A percentile compares a stretch with the other conserved stretches of the same genome.
These are phyloP conservation scores for Aselliscus stoliczkanus DNA, from an alignment of 2,797 vertebrate genomes.

Conservation along the genomic window DNA sequence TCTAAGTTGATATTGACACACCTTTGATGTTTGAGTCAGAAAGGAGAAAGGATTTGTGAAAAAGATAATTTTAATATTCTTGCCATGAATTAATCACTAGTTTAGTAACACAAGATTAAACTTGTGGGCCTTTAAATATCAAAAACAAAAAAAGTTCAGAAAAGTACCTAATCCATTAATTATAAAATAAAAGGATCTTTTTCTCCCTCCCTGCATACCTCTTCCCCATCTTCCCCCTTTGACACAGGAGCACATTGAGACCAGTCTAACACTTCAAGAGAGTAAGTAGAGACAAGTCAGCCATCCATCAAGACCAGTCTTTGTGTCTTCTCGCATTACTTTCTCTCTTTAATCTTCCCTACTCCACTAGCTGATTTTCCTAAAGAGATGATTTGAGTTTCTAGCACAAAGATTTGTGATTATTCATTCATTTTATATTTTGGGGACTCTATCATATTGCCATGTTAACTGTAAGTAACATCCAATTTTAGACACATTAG, in stretches of 20 bases:
- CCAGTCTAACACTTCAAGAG: neutral
- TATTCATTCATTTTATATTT: slow-evolving; percentile 30
- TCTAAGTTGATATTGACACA: neutral
- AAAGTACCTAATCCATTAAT: neutral
- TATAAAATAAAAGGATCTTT: neutral
- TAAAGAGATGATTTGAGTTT: slow-evolving; percentile 14
- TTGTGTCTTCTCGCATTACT: neutral
- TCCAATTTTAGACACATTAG: neutral
- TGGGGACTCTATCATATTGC: neutral
- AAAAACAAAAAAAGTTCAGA: slow-evolving; percentile 1
- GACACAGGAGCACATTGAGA: neutral
- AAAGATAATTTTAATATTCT: slow-evolving; percentile 6
- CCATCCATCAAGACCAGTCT: neutral
- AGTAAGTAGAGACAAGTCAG: neutral
- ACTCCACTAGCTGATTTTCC: neutral
- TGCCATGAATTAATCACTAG: neutral
- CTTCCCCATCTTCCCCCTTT: neutral
- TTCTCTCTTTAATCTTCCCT: neutral
- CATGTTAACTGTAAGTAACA: slow-evolving; percentile 1
- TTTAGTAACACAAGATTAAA: neutral
- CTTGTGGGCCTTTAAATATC: neutral
- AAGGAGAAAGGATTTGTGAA: neutral
- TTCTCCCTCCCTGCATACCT: neutral
- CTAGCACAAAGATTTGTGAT: neutral
- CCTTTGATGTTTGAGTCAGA: neutral